Evolutionary conservation across 2,888 invertebrate genomes (phyloP).

Genomic region (Allygus modestus): DNA sequence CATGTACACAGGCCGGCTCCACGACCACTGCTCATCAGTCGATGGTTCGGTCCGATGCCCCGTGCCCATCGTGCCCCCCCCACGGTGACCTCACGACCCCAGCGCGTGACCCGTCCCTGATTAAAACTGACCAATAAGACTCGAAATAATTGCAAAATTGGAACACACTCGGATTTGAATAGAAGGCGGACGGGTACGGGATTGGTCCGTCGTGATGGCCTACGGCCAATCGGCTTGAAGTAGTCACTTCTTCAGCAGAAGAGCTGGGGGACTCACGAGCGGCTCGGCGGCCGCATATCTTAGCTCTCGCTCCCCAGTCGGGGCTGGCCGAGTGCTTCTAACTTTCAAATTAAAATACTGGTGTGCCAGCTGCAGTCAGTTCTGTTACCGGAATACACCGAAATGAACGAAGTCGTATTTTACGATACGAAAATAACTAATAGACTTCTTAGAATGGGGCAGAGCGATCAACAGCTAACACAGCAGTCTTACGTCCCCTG

Average conservation of each 20-base stretch:
- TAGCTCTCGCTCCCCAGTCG: background rate
- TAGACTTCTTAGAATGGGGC: no score
- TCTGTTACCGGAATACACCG: no score
- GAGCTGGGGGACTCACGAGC: constrained; percentile 54
- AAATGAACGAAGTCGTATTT: no score
- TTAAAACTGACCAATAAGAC: constrained; percentile 63
- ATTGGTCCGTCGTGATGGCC: constrained; percentile 61
- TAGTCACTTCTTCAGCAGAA: constrained; percentile 63
- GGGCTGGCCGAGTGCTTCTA: background rate
- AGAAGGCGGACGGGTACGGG: constrained; percentile 58
- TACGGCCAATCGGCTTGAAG: constrained; percentile 59
- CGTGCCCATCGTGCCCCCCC: constrained; percentile 31
- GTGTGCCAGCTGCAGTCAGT: background rate
- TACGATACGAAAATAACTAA: no score
- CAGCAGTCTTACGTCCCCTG: no score
- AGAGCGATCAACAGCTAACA: no score
- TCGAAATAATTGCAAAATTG: constrained; percentile 64
- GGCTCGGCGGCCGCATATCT: constrained; percentile 48
- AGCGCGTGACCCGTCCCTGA: constrained; percentile 61
- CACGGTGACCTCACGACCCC: constrained; percentile 44
- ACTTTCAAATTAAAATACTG: constrained; percentile 28
- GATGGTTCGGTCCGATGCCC: background rate
- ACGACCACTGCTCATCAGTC: background rate
- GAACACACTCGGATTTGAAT: constrained; percentile 63
- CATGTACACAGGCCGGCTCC: background rate